Percentiles rank a stretch among this genome's conserved stretches.
Conservation (phyloP, 2,113 vertebrate genomes). For the Menidia beryllina region DNA sequence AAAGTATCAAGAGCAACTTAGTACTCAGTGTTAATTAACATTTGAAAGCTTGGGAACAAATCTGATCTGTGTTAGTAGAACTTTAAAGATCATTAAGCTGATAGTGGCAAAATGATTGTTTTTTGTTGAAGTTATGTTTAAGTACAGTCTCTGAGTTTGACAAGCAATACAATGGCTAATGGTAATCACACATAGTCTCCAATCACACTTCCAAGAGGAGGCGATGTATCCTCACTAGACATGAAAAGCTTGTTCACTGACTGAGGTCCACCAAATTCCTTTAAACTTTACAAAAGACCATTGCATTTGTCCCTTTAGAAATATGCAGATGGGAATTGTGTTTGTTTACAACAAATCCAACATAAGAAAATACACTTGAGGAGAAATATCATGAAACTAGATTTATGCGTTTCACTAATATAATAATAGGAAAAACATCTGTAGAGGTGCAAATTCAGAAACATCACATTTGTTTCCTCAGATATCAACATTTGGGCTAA, state of each 20-base stretch:
- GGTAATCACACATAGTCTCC: too few relatives aligned
- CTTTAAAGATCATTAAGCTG: conserved; percentile 13
- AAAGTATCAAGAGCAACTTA: conserved; percentile 1
- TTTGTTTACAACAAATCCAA: too few relatives aligned
- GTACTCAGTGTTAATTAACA: conserved; percentile 13
- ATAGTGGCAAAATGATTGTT: conserved; percentile 13
- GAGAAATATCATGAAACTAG: conserved; percentile 2
- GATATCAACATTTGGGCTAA: background rate
- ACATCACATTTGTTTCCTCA: background rate
- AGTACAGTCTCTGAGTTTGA: conserved; percentile 2
- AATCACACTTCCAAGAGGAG: conserved; percentile 23
- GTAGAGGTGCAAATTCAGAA: background rate
- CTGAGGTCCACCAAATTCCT: conserved; percentile 25
- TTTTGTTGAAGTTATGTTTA: conserved; percentile 9
- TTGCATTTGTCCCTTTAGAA: conserved; percentile 10
- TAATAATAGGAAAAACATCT: background rate
- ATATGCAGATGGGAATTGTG: conserved; percentile 18
- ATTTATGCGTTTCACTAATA: background rate
- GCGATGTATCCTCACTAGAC: conserved; percentile 27
- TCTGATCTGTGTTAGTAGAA: background rate
- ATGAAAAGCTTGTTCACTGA: conserved; percentile 31
- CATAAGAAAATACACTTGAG: conserved; percentile 7
- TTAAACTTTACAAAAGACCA: conserved; percentile 52
- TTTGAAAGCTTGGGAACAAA: background rate
- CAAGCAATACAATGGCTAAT: too few relatives aligned